These are phyloP conservation scores for Netelia inedita DNA, from an alignment of 2,888 invertebrate genomes.

Conservation along the genomic window DNA sequence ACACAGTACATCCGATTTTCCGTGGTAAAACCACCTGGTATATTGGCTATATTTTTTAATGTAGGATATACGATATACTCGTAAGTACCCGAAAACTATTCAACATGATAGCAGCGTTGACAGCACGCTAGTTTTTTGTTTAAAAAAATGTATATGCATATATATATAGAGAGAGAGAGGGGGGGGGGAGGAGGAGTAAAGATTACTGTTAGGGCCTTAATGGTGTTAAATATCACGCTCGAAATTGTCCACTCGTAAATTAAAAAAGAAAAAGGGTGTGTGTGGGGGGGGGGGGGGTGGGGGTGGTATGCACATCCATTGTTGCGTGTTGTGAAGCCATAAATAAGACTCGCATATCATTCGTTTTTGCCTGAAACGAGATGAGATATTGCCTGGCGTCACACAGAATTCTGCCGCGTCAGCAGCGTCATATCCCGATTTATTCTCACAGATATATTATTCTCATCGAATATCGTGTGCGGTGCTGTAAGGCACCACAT, in stretches of 20 bases:
- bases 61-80: too few relatives aligned
- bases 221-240: neutral
- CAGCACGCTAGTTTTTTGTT: too few relatives aligned
- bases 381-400: constrained; percentile 64
- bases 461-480: constrained; percentile 48
- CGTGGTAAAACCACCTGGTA: too few relatives aligned
- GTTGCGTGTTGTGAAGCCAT: constrained; percentile 50
- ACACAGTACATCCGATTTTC: too few relatives aligned
- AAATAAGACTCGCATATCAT: constrained; percentile 46
- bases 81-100: too few relatives aligned
- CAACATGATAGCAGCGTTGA: too few relatives aligned
- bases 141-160: too few relatives aligned
- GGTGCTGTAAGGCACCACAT: constrained; percentile 47
- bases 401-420: constrained; percentile 52
- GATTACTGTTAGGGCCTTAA: neutral
- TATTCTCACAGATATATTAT: constrained; percentile 57
- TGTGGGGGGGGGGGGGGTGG: too few relatives aligned
- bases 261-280: neutral
- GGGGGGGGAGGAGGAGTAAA: too few relatives aligned
- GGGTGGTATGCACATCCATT: constrained; percentile 10
- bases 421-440: constrained; percentile 58
- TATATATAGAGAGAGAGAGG: too few relatives aligned
- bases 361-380: constrained; percentile 47
- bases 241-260: neutral
- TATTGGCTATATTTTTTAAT: too few relatives aligned